Base-by-base conservation (phyloP, 2,113 vertebrate species). In the Notiomystis cincta region DNA sequence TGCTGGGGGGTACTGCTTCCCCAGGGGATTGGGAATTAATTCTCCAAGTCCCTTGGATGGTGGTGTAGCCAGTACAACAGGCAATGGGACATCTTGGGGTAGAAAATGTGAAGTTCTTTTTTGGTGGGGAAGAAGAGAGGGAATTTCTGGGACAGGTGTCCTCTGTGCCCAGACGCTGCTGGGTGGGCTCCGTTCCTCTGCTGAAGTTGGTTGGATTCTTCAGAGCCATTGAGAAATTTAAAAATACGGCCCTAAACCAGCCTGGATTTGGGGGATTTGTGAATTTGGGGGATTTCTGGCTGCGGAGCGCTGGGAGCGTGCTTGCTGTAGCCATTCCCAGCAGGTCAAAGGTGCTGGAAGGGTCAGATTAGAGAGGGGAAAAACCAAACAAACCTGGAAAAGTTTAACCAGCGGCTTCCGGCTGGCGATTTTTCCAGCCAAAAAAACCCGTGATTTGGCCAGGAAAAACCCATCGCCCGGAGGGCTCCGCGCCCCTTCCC, bases 161-260 rank as follows among this genome's bases (percentile, higher is more conserved):
- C 5, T 24, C 30, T 4, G 12, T 30, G 44, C 48, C 19, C 21
- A 7, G 42, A 92, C 1, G 54, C 80, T 89, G 45, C 77, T 47
- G 95, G 82, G 85, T 88, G 85, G 66, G 92, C 83, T 67, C 83
- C 10, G 8, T 47, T 87, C 81, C 81, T 60, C 76, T 72, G 82
- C 89, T 93, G 72, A 95, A 95, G 90, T 96, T 85, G 90, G 53
- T 7, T 11, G 87, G 94, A 86, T 95, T 94, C 91, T 95, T 95
- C 75, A 45, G 87, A 89, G 92, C 79, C 75, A 44, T 35, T 22
- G 86, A 96, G 67, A 87, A 51, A 84, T 94, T 96, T 33, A 22
- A 97, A 96, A 92, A 82, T 13, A 66, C 35, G 85, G 72, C 60
- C 86, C 86, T 51, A 84, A 95, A 93, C 35, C 89, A 79, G 73